Evolutionary conservation across 1,140 invertebrate genomes (phyloP), one percentile per base, ranked within the genome.

Genomic region (Hylaeus volcanicus): DNA sequence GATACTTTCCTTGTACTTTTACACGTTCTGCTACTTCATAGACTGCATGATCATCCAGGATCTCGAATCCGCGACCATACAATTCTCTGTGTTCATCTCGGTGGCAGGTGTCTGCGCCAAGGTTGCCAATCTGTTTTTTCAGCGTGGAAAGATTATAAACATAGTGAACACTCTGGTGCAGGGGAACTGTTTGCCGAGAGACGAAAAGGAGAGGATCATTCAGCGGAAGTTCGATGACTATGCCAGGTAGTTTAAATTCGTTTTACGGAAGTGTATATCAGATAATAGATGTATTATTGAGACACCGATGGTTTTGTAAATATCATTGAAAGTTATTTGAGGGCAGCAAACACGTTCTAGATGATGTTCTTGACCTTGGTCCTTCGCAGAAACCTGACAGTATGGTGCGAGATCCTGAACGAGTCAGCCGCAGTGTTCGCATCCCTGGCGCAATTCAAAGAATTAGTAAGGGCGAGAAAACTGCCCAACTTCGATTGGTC

Each of bases 341-440:
- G 26, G 26, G 26, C 26, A 26, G 26, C 26, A 26, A 26, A 26
- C 26, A 26, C 26, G 26, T 26, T 26, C 26, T 26, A 26, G 26
- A 26, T 26, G 26, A 26, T 26, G 26, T 26, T 26, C 26, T 26
- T 26, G 26, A 26, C 26, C 26, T 26, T 26, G 26, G 26, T 39
- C 68, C 63, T 11, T 41, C 66, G 0, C 15, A 86, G 85, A 14
- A 86, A 41, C 45, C 26, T 86, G n/a, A 61, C 84, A 1, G 74
- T 87, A 41, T 83, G 71, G 26, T 87, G 85, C 60, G 85, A 87
- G 26, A 71, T 87, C 37, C 58, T 87, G n/a, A 87, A 87, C 77
- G 77, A 86, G 4, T 71, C 74, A 0, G 51, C 84, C 2, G 81
- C 65, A 9, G 74, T 64, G 64, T 86, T 74, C 45, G 79, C n/a